A percentile compares a stretch with the other conserved stretches of the same genome.
These are phyloP conservation scores for Eospalax fontanierii DNA, from an alignment of 2,797 vertebrate species.

Conservation along the genomic window DNA sequence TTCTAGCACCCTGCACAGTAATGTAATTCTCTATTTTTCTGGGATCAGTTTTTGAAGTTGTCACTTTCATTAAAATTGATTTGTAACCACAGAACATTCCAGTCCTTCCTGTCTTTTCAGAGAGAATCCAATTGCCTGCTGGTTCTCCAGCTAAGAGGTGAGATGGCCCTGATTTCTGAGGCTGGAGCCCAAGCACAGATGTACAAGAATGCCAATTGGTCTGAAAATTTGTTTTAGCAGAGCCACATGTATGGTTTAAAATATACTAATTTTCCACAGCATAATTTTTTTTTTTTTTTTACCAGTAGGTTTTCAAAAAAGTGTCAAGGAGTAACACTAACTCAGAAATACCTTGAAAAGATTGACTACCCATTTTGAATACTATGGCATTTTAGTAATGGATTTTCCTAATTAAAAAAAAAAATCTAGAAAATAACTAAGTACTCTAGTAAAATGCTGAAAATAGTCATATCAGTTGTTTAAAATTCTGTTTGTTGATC, in stretches of 20 bases:
- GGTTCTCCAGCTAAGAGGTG: background rate
- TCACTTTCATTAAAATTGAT: constrained; percentile 47
- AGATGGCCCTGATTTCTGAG: background rate
- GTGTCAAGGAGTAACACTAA: background rate
- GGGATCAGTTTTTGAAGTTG: constrained; percentile 48
- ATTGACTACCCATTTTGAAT: background rate
- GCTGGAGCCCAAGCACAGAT: background rate
- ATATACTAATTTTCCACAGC: background rate
- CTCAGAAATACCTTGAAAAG: background rate
- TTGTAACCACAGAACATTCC: background rate
- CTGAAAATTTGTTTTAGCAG: background rate
- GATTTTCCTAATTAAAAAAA: background rate
- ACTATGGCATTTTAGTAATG: background rate
- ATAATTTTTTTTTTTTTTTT: constrained; percentile 59
- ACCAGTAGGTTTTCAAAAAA: background rate
- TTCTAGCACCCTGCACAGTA: background rate
- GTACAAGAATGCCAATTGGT: background rate
- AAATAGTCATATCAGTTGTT: background rate
- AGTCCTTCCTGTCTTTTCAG: background rate
- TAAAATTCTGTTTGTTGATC: background rate
- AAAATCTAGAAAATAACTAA: background rate
- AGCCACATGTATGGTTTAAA: constrained; percentile 29
- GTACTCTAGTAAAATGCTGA: background rate
- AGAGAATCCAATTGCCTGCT: background rate
- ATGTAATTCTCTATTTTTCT: constrained; percentile 31